Evolutionary conservation across 1,140 invertebrate species (phyloP).

Genomic region (Saxidomus purpurata): DNA sequence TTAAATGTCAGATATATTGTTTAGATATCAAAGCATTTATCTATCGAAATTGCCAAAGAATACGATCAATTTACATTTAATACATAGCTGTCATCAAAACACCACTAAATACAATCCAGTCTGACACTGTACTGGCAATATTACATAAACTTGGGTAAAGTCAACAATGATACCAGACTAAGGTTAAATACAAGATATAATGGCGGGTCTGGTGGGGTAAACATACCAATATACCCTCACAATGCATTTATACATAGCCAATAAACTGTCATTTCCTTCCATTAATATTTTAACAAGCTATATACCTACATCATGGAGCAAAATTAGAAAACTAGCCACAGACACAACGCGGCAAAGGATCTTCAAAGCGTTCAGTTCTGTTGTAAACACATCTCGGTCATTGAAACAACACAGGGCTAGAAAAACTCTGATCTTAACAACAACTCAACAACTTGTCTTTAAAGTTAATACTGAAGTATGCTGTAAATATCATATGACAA

Average conservation of each 20-base stretch:
- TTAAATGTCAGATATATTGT: background rate
- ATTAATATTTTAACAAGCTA: slow-evolving; percentile 12
- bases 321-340: too few species aligned
- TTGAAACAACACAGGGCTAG: too few species aligned
- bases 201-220: background rate
- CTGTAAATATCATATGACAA: too few species aligned
- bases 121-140: background rate
- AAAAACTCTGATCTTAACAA: too few species aligned
- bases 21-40: background rate
- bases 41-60: background rate
- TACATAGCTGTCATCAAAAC: background rate
- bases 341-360: too few species aligned
- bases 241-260: background rate
- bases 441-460: too few species aligned
- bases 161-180: background rate
- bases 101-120: background rate
- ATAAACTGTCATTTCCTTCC: background rate
- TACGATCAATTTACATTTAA: background rate
- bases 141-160: background rate
- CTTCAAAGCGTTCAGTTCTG: too few species aligned
- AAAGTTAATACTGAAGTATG: too few species aligned
- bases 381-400: too few species aligned
- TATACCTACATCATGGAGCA: too few species aligned
- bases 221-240: background rate
- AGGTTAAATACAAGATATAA: background rate